A percentile compares a stretch with the other conserved stretches of the same genome.
phyloP scores from a whole-genome alignment of 64 coral and sea anemone genomes.

The Montipora efflorescens region DNA sequence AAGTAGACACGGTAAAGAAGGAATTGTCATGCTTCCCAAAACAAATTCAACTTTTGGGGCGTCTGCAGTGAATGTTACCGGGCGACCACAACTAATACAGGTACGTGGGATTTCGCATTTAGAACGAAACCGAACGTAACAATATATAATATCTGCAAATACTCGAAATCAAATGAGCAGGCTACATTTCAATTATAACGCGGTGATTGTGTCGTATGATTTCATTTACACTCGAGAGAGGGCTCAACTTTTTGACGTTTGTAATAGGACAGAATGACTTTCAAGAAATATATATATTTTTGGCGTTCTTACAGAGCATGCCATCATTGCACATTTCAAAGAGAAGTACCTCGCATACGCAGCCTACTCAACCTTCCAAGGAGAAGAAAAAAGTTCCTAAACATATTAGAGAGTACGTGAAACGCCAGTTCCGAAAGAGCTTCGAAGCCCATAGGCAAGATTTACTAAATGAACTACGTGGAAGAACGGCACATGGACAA shows the following conservation, averaged over 20 bases:
- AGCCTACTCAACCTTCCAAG: not conserved
- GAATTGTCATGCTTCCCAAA: not conserved
- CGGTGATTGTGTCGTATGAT: not conserved
- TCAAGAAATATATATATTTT: conserved; percentile 5
- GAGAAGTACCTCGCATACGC: conserved; percentile 15
- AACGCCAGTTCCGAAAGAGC: not conserved
- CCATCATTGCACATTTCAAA: conserved; percentile 20
- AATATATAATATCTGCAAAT: not conserved
- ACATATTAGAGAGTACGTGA: not conserved
- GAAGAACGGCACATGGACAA: not conserved
- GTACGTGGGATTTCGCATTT: conserved; percentile 23
- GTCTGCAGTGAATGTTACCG: not conserved
- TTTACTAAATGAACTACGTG: not conserved
- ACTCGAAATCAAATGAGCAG: not conserved
- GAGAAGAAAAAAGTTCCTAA: conserved; percentile 12
- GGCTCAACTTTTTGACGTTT: conserved; percentile 34
- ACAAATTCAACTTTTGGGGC: not conserved
- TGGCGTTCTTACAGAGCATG: conserved; percentile 19
- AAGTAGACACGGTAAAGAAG: not conserved
- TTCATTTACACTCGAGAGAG: not conserved
- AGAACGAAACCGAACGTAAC: not conserved
- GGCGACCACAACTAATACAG: not conserved
- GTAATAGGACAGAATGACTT: not conserved
- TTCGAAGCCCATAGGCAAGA: not conserved
- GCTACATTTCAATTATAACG: not conserved